phyloP scores from a whole-genome alignment of 2,888 invertebrate genomes.

The Lamellibrachia satsuma region DNA sequence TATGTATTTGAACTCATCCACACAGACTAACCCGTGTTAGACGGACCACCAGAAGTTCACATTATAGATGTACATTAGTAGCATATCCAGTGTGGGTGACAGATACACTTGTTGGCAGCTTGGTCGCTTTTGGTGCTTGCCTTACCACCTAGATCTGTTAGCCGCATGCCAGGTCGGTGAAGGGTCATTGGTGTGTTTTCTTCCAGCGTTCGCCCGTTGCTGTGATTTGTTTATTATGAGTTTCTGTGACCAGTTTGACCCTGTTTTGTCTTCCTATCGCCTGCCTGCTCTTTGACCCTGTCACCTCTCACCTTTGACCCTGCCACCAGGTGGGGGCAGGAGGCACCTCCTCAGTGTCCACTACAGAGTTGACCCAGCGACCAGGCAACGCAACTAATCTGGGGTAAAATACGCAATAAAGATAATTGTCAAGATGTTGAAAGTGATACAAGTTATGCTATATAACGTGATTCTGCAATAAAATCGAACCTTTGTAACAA shows the following conservation, averaged over 20 bases:
- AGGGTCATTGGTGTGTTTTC: background rate
- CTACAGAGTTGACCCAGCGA: background rate
- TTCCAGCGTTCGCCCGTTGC: background rate
- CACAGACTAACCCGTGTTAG: background rate
- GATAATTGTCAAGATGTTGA: background rate
- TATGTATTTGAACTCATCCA: background rate
- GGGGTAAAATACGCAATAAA: background rate
- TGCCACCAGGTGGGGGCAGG: background rate
- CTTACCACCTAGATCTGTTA: background rate
- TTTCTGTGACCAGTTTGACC: background rate
- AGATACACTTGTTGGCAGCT: background rate
- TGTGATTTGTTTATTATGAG: background rate
- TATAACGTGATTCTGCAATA: background rate
- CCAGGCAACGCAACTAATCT: background rate
- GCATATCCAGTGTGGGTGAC: background rate
- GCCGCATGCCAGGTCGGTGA: background rate
- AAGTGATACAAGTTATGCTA: background rate
- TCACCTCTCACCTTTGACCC: constrained; percentile 17
- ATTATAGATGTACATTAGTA: background rate
- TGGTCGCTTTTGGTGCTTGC: background rate
- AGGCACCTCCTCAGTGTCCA: background rate
- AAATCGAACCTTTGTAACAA: background rate
- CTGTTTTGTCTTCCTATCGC: background rate
- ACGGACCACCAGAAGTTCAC: background rate
- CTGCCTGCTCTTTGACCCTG: background rate